Conservation (phyloP, 2,113 vertebrate species). For the Corapipo altera region DNA sequence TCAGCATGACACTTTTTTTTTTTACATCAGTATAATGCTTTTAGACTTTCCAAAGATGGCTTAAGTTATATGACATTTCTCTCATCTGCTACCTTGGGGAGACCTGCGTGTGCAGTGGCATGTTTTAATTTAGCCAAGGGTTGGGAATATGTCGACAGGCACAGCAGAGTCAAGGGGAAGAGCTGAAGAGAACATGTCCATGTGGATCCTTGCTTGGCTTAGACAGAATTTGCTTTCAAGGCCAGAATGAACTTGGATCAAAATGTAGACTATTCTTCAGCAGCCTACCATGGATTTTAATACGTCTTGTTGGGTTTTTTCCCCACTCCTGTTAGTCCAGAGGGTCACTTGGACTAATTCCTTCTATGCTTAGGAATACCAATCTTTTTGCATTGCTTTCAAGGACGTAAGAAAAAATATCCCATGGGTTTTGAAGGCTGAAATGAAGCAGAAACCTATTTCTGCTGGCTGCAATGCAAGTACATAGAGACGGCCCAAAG, state of each 20-base stretch:
- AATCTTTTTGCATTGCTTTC: neutral
- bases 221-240: neutral
- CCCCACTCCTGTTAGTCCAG: neutral
- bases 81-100: neutral
- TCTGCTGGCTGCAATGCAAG: neutral
- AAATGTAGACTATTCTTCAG: neutral
- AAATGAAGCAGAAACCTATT: slow-evolving; percentile 38
- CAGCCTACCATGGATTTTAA: neutral
- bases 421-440: neutral
- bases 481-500: neutral
- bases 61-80: neutral
- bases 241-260: neutral
- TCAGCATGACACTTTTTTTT: neutral
- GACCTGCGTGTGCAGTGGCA: neutral
- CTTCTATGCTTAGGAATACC: neutral
- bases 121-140: neutral
- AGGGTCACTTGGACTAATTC: neutral
- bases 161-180: neutral
- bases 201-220: neutral
- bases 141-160: neutral
- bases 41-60: neutral
- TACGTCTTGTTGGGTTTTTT: neutral
- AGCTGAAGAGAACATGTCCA: neutral
- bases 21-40: neutral
- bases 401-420: neutral